phyloP scores from a whole-genome alignment of 2,888 invertebrate genomes.

The Tachystola acroxantha region DNA sequence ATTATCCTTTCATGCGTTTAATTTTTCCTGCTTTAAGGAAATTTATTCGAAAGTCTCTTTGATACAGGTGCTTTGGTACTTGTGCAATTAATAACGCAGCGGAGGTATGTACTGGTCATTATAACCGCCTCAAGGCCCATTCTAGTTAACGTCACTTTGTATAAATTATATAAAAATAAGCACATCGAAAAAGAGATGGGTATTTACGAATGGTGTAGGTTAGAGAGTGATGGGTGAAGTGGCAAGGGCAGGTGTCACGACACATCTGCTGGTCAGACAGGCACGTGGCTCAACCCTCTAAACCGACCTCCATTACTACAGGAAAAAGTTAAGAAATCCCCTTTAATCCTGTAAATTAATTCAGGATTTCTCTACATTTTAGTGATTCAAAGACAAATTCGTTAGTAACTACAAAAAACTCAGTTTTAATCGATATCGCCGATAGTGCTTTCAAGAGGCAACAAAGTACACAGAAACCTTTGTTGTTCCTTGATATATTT shows the following conservation, averaged over 20 bases:
- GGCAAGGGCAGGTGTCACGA: conserved; percentile 74
- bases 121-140: conserved; percentile 66
- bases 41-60: conserved; percentile 4
- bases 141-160: conserved; percentile 75
- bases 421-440: too few species aligned
- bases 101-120: conserved; percentile 56
- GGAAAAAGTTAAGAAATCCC: conserved; percentile 62
- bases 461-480: too few species aligned
- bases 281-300: conserved; percentile 74
- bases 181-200: conserved; percentile 55
- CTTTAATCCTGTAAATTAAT: conserved; percentile 37
- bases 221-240: conserved; percentile 61
- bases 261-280: conserved; percentile 67
- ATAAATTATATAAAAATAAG: conserved; percentile 77
- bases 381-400: not conserved
- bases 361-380: conserved; percentile 16
- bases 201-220: conserved; percentile 37
- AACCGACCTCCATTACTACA: conserved; percentile 48
- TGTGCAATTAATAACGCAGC: conserved; percentile 51
- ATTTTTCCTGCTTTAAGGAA: too few species aligned
- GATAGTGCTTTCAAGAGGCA: too few species aligned
- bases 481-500: too few species aligned
- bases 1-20: too few species aligned
- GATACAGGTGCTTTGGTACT: conserved; percentile 12
- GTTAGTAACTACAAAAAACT: not conserved